Base-by-base conservation (phyloP, 2,888 invertebrate genomes). In the Prosopocoilus inquinatus region DNA sequence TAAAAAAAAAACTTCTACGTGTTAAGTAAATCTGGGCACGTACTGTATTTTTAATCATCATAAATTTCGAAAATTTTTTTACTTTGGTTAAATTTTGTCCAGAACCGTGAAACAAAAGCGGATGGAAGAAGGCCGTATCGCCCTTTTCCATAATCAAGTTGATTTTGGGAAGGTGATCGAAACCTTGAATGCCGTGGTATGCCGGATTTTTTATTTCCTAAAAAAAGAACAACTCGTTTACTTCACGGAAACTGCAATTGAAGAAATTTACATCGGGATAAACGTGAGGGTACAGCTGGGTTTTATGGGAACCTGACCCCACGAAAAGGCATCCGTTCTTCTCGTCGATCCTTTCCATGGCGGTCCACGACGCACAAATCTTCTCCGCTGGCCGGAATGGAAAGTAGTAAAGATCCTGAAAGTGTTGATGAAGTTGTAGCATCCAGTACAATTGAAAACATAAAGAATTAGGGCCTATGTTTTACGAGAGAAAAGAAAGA, bases 61-160 rank as follows among this genome's bases (percentile, higher is more conserved):
- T n/a, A n/a, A 28, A 28, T 28, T 5, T 2, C 20, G 7, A 28
- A 28, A 7, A 28, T 1, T 28, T 1, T 28, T 5, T 51, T 68
- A 85, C 88, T 68, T 83, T 80, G 0, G 91, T 86, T 38, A 77
- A 77, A 74, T 94, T 94, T 20, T 87, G 83, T 11, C 93, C 91
- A 0, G 93, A 93, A 2, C 94, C 94, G 71, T 94, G 94, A 34
- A 94, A 81, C 8, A 95, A 75, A 11, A 90, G 72, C 0, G 94
- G 93, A 77, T 94, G 92, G 74, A 95, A 91, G 78, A 94, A 89
- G 9, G 91, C 88, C 0, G 93, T 93, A 73, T 94, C 94, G 0
- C 94, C 94, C 9, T 89, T 87, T 48, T 87, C 83, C 92, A 94
- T 94, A 62, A 84, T 82, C 9, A 94, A 78, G 65, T 88, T 78